Base-by-base conservation (phyloP, 1,140 invertebrate genomes). In the Battus philenor region DNA sequence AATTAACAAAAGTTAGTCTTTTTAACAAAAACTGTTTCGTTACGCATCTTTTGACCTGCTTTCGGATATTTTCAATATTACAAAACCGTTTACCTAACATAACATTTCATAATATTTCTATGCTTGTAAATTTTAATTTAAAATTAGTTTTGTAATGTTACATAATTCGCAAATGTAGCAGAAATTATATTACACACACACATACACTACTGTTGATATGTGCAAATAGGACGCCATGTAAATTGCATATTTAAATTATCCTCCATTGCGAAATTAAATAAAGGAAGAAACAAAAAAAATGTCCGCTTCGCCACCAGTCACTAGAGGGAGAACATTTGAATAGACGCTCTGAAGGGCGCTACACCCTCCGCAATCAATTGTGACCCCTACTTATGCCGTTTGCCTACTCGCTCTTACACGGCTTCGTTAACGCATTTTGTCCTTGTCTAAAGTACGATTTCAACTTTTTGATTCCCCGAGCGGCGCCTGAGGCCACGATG, bases 261-360 rank as follows among this genome's bases (percentile, higher is more conserved):
- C 73, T 55, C 78, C 78, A 79, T 82, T 56, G 71, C 75, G 54
- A 76, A 79, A 82, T 78, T 78, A 77, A 82, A 82, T 78, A 80
- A 64, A 60, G 56, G 48, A 47, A 69, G 72, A 78, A 78, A 79
- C 69, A 78, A 82, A 80, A 77, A 78, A 77, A 65, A 59, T 55
- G 51, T 47, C 47, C 54, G 58, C 59, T 54, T 59, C 73, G 68
- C 75, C 71, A 68, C 75, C 78, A 72, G 63, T 59, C 70, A 41
- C 13, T 15, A 27, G 38, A 29, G 38, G 38, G 38, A 29, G 38
- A 46, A 60, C 60, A 58, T 52, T 60, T 68, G 56, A 59, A 68
- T 70, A 68, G 51, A 54, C 51, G 53, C 54, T 41, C 38, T 43
- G 48, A 57, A 74, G 75, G 73, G 78, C 63, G 68, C 61, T 43